Conservation (phyloP, 2,888 invertebrate genomes). For the Gerris lacustris region DNA sequence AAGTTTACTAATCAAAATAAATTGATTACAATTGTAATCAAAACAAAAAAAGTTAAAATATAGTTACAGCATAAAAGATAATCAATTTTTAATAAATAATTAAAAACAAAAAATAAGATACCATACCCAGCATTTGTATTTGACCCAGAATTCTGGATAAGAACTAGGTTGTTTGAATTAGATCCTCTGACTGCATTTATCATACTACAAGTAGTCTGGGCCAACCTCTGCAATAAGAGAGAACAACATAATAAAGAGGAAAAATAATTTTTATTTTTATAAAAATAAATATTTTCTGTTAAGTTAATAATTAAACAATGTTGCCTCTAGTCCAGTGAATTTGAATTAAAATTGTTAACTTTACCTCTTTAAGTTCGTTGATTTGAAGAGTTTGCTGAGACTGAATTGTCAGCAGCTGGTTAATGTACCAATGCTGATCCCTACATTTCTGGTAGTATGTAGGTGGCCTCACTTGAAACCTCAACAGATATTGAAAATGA, state of each 20-base stretch:
- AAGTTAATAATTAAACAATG: too few relatives aligned
- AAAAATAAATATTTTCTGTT: too few relatives aligned
- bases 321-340: too few relatives aligned
- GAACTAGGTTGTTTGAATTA: neutral
- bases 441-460: slow-evolving; percentile 87
- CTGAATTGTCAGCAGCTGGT: slow-evolving; percentile 67
- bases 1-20: too few relatives aligned
- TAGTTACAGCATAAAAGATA: too few relatives aligned
- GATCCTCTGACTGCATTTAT: slow-evolving; percentile 5
- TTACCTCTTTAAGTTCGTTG: slow-evolving; percentile 64
- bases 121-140: neutral
- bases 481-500: slow-evolving; percentile 33
- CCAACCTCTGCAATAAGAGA: neutral
- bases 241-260: too few relatives aligned
- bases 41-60: too few relatives aligned
- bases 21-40: too few relatives aligned
- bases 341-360: neutral
- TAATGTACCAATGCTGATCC: slow-evolving; percentile 86
- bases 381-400: slow-evolving; percentile 68
- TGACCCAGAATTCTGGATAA: neutral
- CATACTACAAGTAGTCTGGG: slow-evolving; percentile 7
- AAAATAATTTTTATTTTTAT: too few relatives aligned
- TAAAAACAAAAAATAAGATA: neutral
- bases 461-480: slow-evolving; percentile 83
- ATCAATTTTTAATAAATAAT: too few relatives aligned